Conservation (phyloP, 2,888 invertebrate genomes). For the Xanthia icteritia region DNA sequence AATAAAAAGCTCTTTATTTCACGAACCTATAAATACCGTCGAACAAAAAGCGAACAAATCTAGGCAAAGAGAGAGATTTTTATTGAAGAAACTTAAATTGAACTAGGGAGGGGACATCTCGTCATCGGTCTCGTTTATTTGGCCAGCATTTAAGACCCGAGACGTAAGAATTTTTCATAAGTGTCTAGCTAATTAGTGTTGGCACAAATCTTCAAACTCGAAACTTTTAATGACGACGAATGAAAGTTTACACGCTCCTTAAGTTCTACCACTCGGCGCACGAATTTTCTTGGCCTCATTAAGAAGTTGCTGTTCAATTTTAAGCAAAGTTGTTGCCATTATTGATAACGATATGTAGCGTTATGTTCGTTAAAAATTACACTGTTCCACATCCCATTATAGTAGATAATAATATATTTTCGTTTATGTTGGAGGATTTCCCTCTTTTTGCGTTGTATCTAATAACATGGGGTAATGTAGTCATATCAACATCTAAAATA, state of each 20-base stretch:
- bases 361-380: slow-evolving; percentile 68
- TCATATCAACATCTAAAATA: slow-evolving; percentile 52
- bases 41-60: slow-evolving; percentile 48
- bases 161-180: slow-evolving; percentile 77
- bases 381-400: slow-evolving; percentile 45
- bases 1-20: slow-evolving; percentile 58
- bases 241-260: slow-evolving; percentile 88
- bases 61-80: slow-evolving; percentile 47
- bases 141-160: slow-evolving; percentile 65
- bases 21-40: slow-evolving; percentile 46
- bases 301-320: slow-evolving; percentile 85
- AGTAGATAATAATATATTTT: slow-evolving; percentile 54
- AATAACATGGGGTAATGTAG: slow-evolving; percentile 33
- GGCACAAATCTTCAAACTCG: slow-evolving; percentile 87
- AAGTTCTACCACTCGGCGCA: slow-evolving; percentile 82
- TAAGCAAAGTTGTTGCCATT: slow-evolving; percentile 81
- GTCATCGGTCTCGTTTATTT: slow-evolving; percentile 68
- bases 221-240: slow-evolving; percentile 90
- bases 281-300: slow-evolving; percentile 88
- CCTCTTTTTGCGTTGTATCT: slow-evolving; percentile 33
- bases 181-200: slow-evolving; percentile 87
- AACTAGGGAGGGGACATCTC: slow-evolving; percentile 47
- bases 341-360: slow-evolving; percentile 81
- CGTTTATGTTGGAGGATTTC: slow-evolving; percentile 23
- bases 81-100: slow-evolving; percentile 63